Base-by-base conservation (phyloP, 2,797 vertebrate species). In the Florisuga fusca region DNA sequence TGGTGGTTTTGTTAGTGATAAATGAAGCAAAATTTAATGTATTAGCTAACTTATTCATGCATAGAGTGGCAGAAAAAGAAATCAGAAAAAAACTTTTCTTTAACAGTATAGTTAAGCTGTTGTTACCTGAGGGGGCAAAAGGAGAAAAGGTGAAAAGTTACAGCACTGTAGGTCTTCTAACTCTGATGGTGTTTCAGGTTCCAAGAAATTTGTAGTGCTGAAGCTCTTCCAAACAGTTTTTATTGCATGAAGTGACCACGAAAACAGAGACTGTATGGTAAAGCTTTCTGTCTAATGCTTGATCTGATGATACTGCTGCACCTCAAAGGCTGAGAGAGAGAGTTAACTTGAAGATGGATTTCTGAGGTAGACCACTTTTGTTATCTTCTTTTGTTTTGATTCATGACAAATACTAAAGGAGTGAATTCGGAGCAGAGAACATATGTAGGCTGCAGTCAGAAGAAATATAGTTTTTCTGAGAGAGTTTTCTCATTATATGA, bases 401-500 rank as follows among this genome's bases (percentile, higher is more conserved):
- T 93, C 5, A 3, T 58, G 48, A 77, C 89, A 89, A 91, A 48
- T 53, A 45, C 2, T 78, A 90, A 95, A 95, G n/a, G 62, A 78
- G 43, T 4, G 4, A 36, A 58, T 59, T 22, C 14, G 46, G 29
- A 85, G 23, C 29, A 83, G 90, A 72, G 27, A 50, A 90, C 29
- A 50, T 2, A n/a, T 33, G 73, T 43, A 68, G 55, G 22, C n/a
- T 69, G 21, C 20, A 82, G 22, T 64, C 26, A 77, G 67, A 71
- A 68, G 25, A 63, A 66, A 57, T 29, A 54, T 69, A 55, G 55
- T 45, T 93, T 38, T 38, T 48, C 45, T 45, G 29, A 11, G 51
- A 80, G 63, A 85, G 46, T 74, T 94, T 95, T 68, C 33, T 69
- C 26, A 29, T 59, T 85, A 54, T 89, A 84, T 90, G 53, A 89